These are phyloP conservation scores for Agriopis marginaria DNA, from an alignment of 2,888 invertebrate species.

Conservation along the genomic window DNA sequence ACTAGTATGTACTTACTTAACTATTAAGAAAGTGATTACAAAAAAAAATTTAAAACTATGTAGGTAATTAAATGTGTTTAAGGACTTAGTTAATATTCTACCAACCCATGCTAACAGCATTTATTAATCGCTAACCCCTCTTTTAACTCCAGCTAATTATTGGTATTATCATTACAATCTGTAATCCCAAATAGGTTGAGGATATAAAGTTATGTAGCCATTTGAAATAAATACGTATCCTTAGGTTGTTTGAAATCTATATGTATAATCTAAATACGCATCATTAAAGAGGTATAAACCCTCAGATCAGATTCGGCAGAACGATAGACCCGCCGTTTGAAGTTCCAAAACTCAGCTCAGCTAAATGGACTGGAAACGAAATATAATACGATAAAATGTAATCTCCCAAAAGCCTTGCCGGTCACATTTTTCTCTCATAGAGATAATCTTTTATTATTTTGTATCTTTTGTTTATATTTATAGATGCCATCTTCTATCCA, in stretches of 20 bases:
- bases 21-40: too few relatives aligned
- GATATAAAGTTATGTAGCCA: constrained; percentile 28
- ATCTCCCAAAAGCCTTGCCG: constrained; percentile 43
- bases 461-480: constrained; percentile 33
- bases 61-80: too few relatives aligned
- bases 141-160: not conserved
- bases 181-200: constrained; percentile 8
- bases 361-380: constrained; percentile 59
- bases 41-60: too few relatives aligned
- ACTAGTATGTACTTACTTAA: too few relatives aligned
- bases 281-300: constrained; percentile 45
- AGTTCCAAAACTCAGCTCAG: constrained; percentile 46
- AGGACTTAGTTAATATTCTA: too few relatives aligned
- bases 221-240: constrained; percentile 35
- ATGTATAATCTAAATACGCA: constrained; percentile 27
- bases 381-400: constrained; percentile 54
- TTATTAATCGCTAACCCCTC: not conserved
- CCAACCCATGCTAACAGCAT: not conserved
- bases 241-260: too few relatives aligned
- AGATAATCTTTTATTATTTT: constrained; percentile 47
- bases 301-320: constrained; percentile 47
- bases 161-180: constrained; percentile 10
- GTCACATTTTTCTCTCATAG: constrained; percentile 48
- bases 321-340: constrained; percentile 52
- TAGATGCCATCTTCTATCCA: constrained; percentile 22